Conservation (phyloP, 2,888 invertebrate genomes). For the Altica lythri region DNA sequence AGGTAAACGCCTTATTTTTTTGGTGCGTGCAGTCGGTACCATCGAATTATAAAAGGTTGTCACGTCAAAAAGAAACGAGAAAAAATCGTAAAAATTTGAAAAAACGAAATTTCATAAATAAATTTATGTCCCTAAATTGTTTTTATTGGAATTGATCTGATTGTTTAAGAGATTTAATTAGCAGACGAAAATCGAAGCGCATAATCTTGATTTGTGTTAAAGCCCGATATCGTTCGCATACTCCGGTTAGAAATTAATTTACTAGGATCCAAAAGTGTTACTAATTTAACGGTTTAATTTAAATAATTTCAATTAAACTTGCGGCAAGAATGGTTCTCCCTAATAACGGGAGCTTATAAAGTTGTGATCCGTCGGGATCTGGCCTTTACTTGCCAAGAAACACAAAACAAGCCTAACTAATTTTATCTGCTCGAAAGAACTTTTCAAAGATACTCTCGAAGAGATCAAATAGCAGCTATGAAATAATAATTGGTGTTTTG, state of each 20-base stretch:
- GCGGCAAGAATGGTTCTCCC: conserved; percentile 32
- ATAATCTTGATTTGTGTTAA: conserved; percentile 17
- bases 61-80: no score
- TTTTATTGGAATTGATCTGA: no score
- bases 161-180: conserved; percentile 18
- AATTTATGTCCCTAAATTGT: no score
- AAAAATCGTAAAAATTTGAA: no score
- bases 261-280: conserved; percentile 22
- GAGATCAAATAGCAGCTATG: conserved; percentile 21
- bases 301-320: conserved; percentile 44
- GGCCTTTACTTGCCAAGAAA: conserved; percentile 30
- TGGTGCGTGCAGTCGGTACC: no score
- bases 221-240: conserved; percentile 11
- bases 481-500: conserved; percentile 19
- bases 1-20: no score
- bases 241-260: conserved; percentile 24
- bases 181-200: conserved; percentile 18
- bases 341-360: conserved; percentile 34
- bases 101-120: no score
- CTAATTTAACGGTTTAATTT: conserved; percentile 34
- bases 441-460: conserved; percentile 22
- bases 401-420: conserved; percentile 30
- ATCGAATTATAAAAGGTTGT: no score
- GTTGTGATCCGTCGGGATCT: conserved; percentile 28
- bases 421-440: conserved; percentile 23